Percentiles rank a stretch among this genome's conserved stretches.
These are phyloP conservation scores for Drosophila koepferae DNA, from an alignment of 2,888 invertebrate genomes.

Conservation along the genomic window DNA sequence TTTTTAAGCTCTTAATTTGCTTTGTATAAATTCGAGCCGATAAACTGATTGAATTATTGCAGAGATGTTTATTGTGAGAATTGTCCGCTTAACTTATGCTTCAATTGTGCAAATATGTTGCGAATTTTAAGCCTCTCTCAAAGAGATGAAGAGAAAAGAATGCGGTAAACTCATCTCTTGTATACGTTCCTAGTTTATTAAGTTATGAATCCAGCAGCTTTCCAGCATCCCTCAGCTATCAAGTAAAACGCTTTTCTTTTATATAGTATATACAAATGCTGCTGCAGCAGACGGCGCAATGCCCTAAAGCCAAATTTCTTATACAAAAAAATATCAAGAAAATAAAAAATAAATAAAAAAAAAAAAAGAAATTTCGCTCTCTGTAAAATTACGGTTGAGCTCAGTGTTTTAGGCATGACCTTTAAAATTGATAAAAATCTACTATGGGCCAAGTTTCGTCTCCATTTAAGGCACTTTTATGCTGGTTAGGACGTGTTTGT, in stretches of 20 bases:
- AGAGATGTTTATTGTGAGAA: not conserved
- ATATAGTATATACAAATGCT: not conserved
- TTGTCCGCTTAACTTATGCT: not conserved
- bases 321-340: not conserved
- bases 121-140: not conserved
- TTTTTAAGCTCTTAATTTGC: conserved; percentile 3
- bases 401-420: conserved; percentile 20
- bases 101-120: not conserved
- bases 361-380: not conserved
- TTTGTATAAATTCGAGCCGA: not conserved
- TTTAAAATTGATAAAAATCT: conserved; percentile 15
- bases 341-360: not conserved
- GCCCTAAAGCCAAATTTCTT: conserved; percentile 1
- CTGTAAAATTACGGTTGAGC: conserved; percentile 10
- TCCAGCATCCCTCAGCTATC: conserved; percentile 3
- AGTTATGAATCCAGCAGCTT: conserved; percentile 6
- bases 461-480: conserved; percentile 64
- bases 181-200: conserved; percentile 9
- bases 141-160: not conserved
- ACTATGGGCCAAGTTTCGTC: conserved; percentile 34
- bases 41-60: not conserved
- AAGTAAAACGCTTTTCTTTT: not conserved
- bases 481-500: conserved; percentile 68
- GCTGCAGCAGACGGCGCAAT: not conserved
- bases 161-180: conserved; percentile 1